Base-by-base conservation (phyloP, 2,888 invertebrate species). In the Ypsolopha sequella region DNA sequence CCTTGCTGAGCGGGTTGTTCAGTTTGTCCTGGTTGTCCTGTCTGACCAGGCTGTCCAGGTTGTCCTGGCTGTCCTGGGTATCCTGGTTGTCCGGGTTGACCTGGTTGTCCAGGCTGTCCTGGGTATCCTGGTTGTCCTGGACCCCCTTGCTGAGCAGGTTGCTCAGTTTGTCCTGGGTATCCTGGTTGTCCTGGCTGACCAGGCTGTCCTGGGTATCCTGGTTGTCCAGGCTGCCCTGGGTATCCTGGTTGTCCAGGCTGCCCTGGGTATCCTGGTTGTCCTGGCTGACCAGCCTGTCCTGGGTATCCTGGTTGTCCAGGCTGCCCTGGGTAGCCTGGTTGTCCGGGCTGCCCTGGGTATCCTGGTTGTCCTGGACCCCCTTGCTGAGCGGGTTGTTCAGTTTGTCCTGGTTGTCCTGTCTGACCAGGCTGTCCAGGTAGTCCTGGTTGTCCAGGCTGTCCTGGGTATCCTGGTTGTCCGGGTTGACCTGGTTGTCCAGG, bases 231-330 rank as follows among this genome's bases (percentile, higher is more conserved):
- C 0, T 51, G 34, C 33, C 54, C 52, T 6, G 50, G 51, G 0
- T 47, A 7, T 10, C 54, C 54, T 9, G 52, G 51, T 2, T 45
- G 6, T 34, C 51, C 53, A 10, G 51, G 51, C 4, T 51, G 33
- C 0, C 53, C 53, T 6, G 51, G 54, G n/a, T 52, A 36, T 13
- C 53, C 53, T 36, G 51, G 51, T 6, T 50, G 6, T 39, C 54
- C 54, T 2, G 54, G 52, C 33, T 75, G 75, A 10, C 66, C 66
- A 52, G 61, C 59, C 38, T 56, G 53, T 50, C 65, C 66, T 52
- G 67, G 65, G 0, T 47, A 0, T 11, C 54, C 54, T 11, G 52
- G 48, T 2, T 49, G 35, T 38, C 56, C 56, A 0, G 57, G 57
- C 48, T 52, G 51, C 7, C 55, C 60, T 35, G 53, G 58, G 35